Evolutionary conservation across 2,888 invertebrate species (phyloP), one percentile per base, ranked within the genome.

Genomic region (Orthosia cruda): DNA sequence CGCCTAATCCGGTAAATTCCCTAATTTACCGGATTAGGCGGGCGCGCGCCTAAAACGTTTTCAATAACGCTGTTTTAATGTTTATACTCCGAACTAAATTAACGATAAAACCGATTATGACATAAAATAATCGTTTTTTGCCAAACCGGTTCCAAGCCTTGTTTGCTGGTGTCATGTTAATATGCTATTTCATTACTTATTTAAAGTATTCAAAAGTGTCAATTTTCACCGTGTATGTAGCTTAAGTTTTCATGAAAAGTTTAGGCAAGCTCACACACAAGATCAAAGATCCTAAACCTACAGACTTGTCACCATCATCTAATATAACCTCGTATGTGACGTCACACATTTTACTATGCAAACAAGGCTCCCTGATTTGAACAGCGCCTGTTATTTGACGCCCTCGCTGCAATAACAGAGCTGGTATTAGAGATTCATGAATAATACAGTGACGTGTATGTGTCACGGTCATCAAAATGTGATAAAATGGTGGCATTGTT

Each of bases 291-390:
- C 59, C 58, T 49, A 77, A 75, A 50, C 11, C 54, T 9, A 32
- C 40, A 62, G 57, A 65, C 62, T 50, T 23, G 47, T 67, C 12
- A 40, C 16, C 18, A n/a, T 12, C 50, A 26, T 45, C 20, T 52
- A 26, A 67, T 26, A 58, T 18, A 52, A 52, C 18, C 23, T 23
- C 62, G 15, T 71, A 45, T 50, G 20, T 74, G 66, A 54, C 26
- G 70, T 54, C 55, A 79, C 32, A 23, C n/a, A 26, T 52, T 70
- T 73, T 47, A 67, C 57, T 54, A 70, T 9, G 18, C 70, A 61
- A 74, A 79, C 74, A 79, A 81, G 64, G 55, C 55, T 20, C 20
- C n/a, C 7, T 67, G 69, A 79, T 81, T 83, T 63, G 63, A 45
- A 26, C 32, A 13, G 3, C 40, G 63, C 12, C 26, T 64, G 70